Conservation (phyloP, 2,888 invertebrate species). For the Lochmaea capreae region DNA sequence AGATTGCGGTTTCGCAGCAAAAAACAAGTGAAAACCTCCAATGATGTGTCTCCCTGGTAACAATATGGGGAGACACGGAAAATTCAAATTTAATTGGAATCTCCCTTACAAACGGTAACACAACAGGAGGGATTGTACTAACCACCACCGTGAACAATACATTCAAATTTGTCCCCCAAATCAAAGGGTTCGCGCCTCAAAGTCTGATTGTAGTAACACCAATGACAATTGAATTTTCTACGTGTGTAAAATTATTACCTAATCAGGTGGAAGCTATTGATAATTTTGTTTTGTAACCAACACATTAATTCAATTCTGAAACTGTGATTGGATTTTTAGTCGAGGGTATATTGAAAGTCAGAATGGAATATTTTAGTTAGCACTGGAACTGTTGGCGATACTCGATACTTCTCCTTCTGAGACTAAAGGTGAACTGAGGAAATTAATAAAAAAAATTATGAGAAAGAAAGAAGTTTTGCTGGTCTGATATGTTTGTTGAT, state of each 20-base stretch:
- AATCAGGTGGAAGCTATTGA: not conserved
- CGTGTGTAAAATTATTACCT: not conserved
- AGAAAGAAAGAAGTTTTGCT: no score
- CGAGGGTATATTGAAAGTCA: not conserved
- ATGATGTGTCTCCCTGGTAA: not conserved
- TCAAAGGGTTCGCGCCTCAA: conserved; percentile 8
- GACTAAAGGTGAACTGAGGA: no score
- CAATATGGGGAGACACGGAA: not conserved
- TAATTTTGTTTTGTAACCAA: not conserved
- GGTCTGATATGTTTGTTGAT: no score
- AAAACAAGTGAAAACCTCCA: not conserved
- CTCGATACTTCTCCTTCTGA: no score
- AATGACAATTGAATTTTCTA: not conserved
- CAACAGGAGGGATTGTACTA: not conserved
- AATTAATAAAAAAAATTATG: no score
- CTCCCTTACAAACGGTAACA: not conserved
- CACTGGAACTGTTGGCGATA: no score
- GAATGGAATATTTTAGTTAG: not conserved
- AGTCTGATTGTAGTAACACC: not conserved
- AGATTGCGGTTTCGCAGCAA: no score
- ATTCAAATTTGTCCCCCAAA: not conserved
- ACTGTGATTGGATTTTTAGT: not conserved
- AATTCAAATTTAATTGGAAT: conserved; percentile 12
- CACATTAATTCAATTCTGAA: conserved; percentile 4
- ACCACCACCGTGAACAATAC: not conserved